phyloP scores from a whole-genome alignment of 30 jellyfish, hydroid and myxozoan genomes.

The Mastigias papua region DNA sequence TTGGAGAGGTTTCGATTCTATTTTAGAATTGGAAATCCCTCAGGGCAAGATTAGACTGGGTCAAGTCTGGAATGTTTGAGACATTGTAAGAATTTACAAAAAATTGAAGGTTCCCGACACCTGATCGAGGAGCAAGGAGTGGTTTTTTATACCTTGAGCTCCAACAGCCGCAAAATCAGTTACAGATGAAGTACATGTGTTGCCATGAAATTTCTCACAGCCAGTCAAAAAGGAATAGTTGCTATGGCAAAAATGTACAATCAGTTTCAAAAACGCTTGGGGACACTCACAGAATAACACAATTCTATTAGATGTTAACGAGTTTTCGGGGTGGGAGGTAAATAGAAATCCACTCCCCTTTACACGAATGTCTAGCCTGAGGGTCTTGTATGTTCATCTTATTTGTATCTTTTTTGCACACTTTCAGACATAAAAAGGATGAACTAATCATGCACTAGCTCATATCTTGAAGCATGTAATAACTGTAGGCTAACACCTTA shows the following conservation, averaged over 20 bases:
- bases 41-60: background rate
- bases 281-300: no score
- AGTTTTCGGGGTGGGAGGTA: no score
- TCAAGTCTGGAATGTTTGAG: background rate
- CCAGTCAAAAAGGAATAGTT: background rate
- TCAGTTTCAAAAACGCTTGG: background rate
- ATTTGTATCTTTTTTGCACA: no score
- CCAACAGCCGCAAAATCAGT: conserved; percentile 10
- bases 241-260: background rate
- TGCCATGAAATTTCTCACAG: background rate
- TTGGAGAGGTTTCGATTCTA: no score
- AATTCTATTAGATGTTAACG: no score
- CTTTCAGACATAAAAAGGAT: no score
- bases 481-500: no score
- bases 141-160: background rate
- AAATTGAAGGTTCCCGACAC: background rate
- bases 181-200: conserved; percentile 1
- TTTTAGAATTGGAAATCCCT: background rate
- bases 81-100: background rate
- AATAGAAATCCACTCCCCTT: no score
- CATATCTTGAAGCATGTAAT: no score
- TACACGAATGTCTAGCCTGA: no score
- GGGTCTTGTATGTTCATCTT: no score
- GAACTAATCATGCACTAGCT: no score
- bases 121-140: background rate